Evolutionary conservation across 2,113 vertebrate species (phyloP).

Genomic region (Corydoras sp.): DNA sequence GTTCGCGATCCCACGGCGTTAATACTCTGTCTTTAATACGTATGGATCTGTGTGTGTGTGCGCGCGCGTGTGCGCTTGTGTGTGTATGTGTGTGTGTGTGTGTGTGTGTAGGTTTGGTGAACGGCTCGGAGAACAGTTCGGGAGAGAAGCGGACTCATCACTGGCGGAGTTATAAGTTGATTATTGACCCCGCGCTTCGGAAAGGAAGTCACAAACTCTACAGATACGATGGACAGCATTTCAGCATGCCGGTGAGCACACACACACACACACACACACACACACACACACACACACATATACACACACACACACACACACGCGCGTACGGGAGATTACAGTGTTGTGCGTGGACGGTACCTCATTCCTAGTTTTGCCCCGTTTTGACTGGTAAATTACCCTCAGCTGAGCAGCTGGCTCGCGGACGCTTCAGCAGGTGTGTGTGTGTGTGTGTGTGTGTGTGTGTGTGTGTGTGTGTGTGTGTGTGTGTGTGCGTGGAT

Average conservation of each 20-base stretch:
- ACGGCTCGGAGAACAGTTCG: constrained; percentile 93
- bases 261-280: background rate
- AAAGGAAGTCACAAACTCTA: constrained; percentile 96
- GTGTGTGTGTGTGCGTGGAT: background rate
- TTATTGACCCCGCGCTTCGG: constrained; percentile 96
- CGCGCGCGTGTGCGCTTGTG: constrained; percentile 13
- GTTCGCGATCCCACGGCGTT: background rate
- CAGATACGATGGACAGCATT: constrained; percentile 94
- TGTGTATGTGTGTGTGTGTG: background rate
- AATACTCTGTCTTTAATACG: constrained; percentile 17
- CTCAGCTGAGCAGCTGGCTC: background rate
- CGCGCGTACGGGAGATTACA: background rate
- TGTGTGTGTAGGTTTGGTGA: constrained; percentile 81
- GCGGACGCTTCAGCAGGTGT: background rate
- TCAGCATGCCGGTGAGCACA: constrained; percentile 85
- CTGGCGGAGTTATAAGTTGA: constrained; percentile 99
- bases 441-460: background rate
- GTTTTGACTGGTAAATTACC: background rate
- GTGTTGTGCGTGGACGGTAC: background rate
- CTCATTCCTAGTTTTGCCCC: background rate
- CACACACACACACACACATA: background rate
- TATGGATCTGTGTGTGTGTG: constrained; percentile 11
- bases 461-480: background rate
- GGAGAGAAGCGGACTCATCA: constrained; percentile 95
- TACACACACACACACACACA: background rate